Evolutionary conservation across 2,797 vertebrate species (phyloP).

Genomic region (Pangasius djambal): DNA sequence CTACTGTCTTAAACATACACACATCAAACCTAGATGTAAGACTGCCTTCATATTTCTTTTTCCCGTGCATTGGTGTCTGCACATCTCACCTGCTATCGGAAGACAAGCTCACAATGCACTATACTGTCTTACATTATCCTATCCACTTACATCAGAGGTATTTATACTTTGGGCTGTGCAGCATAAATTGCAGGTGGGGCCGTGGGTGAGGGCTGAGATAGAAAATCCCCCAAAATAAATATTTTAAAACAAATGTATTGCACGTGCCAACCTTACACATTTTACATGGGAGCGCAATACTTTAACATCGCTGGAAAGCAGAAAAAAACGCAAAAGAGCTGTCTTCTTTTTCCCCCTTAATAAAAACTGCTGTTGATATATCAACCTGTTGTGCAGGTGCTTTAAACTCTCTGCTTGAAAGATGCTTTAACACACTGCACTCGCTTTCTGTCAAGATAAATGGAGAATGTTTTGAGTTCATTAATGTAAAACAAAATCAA

Average conservation of each 20-base stretch:
- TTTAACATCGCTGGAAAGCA: not conserved
- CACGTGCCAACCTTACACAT: not conserved
- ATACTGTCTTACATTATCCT: not conserved
- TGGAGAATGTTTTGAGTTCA: not conserved
- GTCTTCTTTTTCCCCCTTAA: not conserved
- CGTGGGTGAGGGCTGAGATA: not conserved
- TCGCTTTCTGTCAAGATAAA: not conserved
- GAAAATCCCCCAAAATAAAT: not conserved
- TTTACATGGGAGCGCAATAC: not conserved
- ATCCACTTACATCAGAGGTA: not conserved
- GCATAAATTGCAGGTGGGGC: not conserved
- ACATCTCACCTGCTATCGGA: not conserved
- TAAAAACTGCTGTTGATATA: not conserved
- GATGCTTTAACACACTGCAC: not conserved
- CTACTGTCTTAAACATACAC: not conserved
- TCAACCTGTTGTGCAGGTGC: not conserved
- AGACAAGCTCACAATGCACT: not conserved
- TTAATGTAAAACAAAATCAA: not conserved
- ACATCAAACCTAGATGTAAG: not conserved
- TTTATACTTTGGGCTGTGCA: not conserved
- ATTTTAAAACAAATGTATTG: not conserved
- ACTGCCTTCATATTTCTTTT: not conserved
- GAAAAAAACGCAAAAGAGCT: not conserved
- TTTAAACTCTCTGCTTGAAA: not conserved
- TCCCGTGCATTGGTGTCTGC: not conserved